These are phyloP conservation scores for Scrobipalpa atriplicella DNA, from an alignment of 2,888 invertebrate species.

Conservation along the genomic window DNA sequence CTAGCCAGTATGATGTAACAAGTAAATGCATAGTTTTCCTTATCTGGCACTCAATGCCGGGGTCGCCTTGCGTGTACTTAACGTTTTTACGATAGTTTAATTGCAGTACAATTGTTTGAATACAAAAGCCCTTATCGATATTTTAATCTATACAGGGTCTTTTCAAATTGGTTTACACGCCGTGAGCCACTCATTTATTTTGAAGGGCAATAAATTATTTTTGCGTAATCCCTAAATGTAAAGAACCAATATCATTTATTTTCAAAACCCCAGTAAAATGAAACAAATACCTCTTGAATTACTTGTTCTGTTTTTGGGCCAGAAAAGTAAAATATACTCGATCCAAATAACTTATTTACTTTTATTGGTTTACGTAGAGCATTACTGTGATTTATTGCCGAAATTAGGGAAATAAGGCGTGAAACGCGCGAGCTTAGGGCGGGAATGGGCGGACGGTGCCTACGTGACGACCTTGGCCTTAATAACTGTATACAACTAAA, in stretches of 20 bases:
- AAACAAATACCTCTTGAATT: no score
- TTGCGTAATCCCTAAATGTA: background rate
- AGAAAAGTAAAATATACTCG: background rate
- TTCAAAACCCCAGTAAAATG: no score
- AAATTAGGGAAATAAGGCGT: slow-evolving; percentile 19
- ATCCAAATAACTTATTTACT: background rate
- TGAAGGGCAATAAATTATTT: background rate
- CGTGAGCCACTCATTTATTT: slow-evolving; percentile 2
- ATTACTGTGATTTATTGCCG: slow-evolving; percentile 15
- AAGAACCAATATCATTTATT: no score
- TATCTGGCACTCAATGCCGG: slow-evolving; percentile 58
- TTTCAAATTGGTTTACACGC: slow-evolving; percentile 10
- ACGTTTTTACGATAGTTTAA: slow-evolving; percentile 22
- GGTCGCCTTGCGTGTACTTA: slow-evolving; percentile 43
- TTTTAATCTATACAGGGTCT: slow-evolving; percentile 14
- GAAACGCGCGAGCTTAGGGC: slow-evolving; percentile 8
- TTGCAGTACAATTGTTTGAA: slow-evolving; percentile 18
- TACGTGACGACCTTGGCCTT: slow-evolving; percentile 9
- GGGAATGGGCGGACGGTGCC: background rate
- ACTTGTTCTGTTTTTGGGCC: no score
- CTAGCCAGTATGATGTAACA: slow-evolving; percentile 39
- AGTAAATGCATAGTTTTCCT: slow-evolving; percentile 56
- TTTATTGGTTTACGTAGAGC: background rate
- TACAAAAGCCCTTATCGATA: slow-evolving; percentile 23
- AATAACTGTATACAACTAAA: background rate